These are phyloP conservation scores for Gobius niger DNA, from an alignment of 2,113 vertebrate species.

Conservation along the genomic window DNA sequence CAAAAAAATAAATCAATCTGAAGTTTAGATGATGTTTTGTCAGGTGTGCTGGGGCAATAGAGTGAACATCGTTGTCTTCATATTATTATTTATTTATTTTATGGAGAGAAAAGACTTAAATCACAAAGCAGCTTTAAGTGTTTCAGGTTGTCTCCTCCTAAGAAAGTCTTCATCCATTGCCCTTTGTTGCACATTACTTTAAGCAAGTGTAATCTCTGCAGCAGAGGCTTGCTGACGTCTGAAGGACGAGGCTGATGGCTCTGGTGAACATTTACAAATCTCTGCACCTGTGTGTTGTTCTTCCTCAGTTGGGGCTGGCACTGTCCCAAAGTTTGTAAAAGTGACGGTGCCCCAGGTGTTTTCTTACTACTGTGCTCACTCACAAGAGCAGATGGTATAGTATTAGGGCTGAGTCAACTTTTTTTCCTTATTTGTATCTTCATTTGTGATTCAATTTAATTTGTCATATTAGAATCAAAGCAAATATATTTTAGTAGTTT, in stretches of 20 bases:
- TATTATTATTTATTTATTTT: too few species aligned
- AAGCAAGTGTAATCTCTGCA: not conserved
- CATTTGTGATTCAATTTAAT: too few species aligned
- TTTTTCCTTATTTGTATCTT: too few species aligned
- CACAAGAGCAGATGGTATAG: not conserved
- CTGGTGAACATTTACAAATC: not conserved
- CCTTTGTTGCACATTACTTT: too few species aligned
- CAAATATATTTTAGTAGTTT: too few species aligned
- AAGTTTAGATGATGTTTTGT: not conserved
- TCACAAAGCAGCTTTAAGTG: too few species aligned
- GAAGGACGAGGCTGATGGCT: not conserved
- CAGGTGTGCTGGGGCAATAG: not conserved
- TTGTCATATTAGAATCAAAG: too few species aligned
- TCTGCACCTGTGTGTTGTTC: not conserved
- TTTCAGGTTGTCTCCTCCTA: too few species aligned
- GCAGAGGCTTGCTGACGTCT: not conserved
- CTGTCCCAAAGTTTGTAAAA: constrained; percentile 1
- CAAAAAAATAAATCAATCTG: not conserved
- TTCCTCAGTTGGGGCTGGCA: not conserved
- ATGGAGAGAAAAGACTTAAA: too few species aligned
- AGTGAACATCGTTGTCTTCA: too few species aligned
- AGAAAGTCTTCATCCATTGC: too few species aligned
- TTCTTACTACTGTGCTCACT: constrained; percentile 1
- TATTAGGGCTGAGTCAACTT: too few species aligned
- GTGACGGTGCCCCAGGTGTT: not conserved